Conservation (phyloP, 2,113 vertebrate genomes). For the Tringa solitaria region DNA sequence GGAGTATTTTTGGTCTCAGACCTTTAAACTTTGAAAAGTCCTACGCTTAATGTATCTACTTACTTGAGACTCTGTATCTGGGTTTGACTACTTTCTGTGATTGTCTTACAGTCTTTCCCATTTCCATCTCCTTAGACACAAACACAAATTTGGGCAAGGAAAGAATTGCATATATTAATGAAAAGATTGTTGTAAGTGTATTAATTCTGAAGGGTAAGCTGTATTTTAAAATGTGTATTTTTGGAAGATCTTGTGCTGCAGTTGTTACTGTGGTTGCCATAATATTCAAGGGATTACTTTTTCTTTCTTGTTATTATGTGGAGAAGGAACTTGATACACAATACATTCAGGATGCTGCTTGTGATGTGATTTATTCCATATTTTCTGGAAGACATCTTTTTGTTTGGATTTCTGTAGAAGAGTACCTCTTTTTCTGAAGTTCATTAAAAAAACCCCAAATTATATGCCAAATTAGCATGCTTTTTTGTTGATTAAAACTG, state of each 20-base stretch:
- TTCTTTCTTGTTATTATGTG: neutral
- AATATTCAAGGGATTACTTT: neutral
- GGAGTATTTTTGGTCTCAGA: neutral
- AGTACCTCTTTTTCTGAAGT: neutral
- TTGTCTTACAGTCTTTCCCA: neutral
- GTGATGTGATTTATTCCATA: neutral
- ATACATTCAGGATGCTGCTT: neutral
- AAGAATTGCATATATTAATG: neutral
- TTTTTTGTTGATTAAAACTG: neutral
- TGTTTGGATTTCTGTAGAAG: neutral
- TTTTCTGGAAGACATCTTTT: neutral
- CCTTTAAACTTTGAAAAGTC: neutral
- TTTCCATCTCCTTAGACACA: neutral
- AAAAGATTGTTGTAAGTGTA: neutral
- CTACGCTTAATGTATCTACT: neutral
- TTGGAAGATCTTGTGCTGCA: neutral
- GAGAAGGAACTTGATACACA: neutral
- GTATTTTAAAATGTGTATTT: neutral
- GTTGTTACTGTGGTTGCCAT: neutral
- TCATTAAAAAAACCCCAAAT: neutral
- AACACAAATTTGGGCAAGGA: neutral
- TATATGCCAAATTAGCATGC: neutral
- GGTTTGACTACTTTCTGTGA: neutral
- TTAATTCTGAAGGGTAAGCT: neutral
- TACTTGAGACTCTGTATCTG: neutral